Conservation (phyloP, 2,797 vertebrate species). For the Brachymystax lenok region DNA sequence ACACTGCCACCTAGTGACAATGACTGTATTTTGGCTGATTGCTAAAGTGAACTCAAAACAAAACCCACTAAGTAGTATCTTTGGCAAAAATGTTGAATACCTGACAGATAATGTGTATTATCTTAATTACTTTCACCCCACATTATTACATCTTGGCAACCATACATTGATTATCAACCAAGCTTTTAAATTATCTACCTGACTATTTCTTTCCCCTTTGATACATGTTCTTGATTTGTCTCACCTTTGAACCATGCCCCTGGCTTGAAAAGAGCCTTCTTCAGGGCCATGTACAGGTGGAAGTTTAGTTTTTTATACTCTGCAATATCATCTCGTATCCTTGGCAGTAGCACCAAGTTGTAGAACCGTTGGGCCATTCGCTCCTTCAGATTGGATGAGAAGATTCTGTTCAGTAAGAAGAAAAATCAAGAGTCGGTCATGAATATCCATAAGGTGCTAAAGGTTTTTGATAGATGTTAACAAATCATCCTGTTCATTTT, state of each 20-base stretch:
- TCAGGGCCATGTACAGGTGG: constrained; percentile 93
- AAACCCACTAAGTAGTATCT: no score
- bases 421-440: constrained; percentile 5
- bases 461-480: not conserved
- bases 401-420: constrained; percentile 79
- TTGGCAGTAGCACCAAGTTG: constrained; percentile 91
- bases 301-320: constrained; percentile 97
- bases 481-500: not conserved
- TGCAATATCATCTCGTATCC: constrained; percentile 89
- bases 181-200: not conserved
- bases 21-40: not conserved
- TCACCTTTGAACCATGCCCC: constrained; percentile 99
- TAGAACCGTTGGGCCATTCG: constrained; percentile 97
- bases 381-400: constrained; percentile 95
- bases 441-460: not conserved
- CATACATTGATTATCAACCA: not conserved
- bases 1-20: constrained; percentile 55
- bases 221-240: constrained; percentile 1
- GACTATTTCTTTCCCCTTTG: not conserved
- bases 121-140: not conserved
- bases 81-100: not conserved
- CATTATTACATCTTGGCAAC: not conserved
- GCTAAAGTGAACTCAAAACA: no score
- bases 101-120: not conserved
- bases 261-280: constrained; percentile 96